A percentile compares a stretch with the other conserved stretches of the same genome.
These are phyloP conservation scores for Terebella lapidaria DNA, from an alignment of 2,888 invertebrate genomes.

Conservation along the genomic window DNA sequence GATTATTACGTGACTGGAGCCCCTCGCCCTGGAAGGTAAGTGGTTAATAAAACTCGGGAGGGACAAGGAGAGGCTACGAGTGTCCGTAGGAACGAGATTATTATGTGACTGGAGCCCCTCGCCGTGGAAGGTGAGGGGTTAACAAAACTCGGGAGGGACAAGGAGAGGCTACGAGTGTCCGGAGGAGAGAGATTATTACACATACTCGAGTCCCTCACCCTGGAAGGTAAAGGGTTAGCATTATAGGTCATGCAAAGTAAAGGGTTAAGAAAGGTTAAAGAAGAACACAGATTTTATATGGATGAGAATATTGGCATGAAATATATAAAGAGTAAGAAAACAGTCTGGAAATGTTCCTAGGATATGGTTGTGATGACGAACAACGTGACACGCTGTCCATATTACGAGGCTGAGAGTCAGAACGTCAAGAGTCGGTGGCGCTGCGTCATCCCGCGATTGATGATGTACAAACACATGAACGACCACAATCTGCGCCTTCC, in stretches of 20 bases:
- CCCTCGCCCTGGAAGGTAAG: slow-evolving; percentile 42
- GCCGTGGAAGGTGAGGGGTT: slow-evolving; percentile 39
- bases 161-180: slow-evolving; percentile 51
- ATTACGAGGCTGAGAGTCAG: slow-evolving; percentile 43
- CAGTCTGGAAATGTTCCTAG: slow-evolving; percentile 23
- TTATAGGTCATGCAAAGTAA: too few species aligned
- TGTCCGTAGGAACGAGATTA: slow-evolving; percentile 52
- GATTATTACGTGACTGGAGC: slow-evolving; percentile 52
- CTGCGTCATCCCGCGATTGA: slow-evolving; percentile 34
- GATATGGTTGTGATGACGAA: slow-evolving; percentile 49
- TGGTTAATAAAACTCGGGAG: too few species aligned
- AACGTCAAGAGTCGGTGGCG: slow-evolving; percentile 47
- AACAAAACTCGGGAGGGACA: slow-evolving; percentile 45
- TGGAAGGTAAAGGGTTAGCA: slow-evolving; percentile 40
- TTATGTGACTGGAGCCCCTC: slow-evolving; percentile 50
- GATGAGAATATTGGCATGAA: too few species aligned
- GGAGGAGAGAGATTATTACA: slow-evolving; percentile 51
- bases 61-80: slow-evolving; percentile 48
- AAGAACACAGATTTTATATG: too few species aligned
- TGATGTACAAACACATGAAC: slow-evolving; percentile 21
- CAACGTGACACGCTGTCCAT: slow-evolving; percentile 37
- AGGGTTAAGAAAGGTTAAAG: too few species aligned
- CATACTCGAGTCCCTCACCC: slow-evolving; percentile 48
- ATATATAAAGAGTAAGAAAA: too few species aligned
- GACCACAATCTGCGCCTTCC: slow-evolving; percentile 35